Evolutionary conservation across 1,140 invertebrate genomes (phyloP), one percentile per base, ranked within the genome.

Genomic region (Globodera rostochiensis): DNA sequence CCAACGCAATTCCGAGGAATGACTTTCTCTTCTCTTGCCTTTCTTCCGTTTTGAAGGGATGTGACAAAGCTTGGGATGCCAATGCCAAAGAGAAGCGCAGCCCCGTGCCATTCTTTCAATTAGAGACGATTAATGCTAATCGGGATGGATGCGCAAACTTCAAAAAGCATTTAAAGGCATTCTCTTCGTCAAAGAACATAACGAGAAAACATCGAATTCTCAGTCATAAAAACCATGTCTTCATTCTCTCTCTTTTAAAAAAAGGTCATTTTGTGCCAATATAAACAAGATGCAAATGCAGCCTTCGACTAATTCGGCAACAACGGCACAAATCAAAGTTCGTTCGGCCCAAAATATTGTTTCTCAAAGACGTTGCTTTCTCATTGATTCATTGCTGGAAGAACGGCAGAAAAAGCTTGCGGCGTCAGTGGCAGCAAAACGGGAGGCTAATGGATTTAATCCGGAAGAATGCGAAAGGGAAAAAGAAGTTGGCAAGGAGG

Each of bases 311-410:
- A 60, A 6, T 76, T 76, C 49, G 45, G 3, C 74, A 11, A n/a
- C 69, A 13, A 45, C 69, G 7, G 49, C n/a, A 13, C 60, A 7
- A 25, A 25, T 45, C 60, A n/a, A 46, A 74, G 8, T 76, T 78
- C 13, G 57, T 57, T 36, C 77, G 25, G 13, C 11, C 15, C 77
- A n/a, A 15, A 6, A 45, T 25, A 19, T 45, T 6, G 64, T 13
- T 67, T 46, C 73, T 79, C 74, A 81, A 21, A n/a, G 80, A 49
- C 78, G 79, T 49, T 85, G 83, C 19, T 84, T 84, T 53, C 70
- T 84, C 4, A 86, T 84, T 46, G 84, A 84, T 46, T 85, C 81
- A 4, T 25, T 84, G 15, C 85, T 84, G 19, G 84, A 84, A 74
- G 86, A 84, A 25, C 85, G 85, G 4, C 84, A 84, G 60, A 84